Evolutionary conservation across 2,888 invertebrate genomes (phyloP).

Genomic region (Polyommatus icarus): DNA sequence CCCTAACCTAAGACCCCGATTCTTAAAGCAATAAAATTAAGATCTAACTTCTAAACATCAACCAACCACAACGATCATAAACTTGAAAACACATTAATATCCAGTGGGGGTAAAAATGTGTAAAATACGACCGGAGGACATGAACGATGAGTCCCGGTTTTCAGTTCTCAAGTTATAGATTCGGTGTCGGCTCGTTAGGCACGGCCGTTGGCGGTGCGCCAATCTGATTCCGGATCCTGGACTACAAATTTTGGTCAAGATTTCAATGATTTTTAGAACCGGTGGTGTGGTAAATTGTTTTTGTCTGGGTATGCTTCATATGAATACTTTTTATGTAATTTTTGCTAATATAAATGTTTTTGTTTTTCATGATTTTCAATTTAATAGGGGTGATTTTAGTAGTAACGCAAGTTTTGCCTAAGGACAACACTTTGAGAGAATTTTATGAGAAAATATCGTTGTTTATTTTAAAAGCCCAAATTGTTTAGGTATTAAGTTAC

Average conservation of each 20-base stretch:
- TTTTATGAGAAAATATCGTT: too few species aligned
- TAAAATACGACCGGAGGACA: slow-evolving; percentile 10
- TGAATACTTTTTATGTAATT: neutral
- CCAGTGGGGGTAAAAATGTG: neutral
- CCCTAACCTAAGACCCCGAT: neutral
- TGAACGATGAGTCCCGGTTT: slow-evolving; percentile 31
- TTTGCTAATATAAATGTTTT: neutral
- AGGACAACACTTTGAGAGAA: too few species aligned
- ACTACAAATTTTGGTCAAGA: slow-evolving; percentile 33
- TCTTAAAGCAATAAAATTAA: neutral
- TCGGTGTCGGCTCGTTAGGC: slow-evolving; percentile 32
- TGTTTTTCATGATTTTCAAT: too few species aligned
- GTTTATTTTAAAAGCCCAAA: too few species aligned
- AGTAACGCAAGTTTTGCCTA: too few species aligned
- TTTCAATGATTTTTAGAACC: slow-evolving; percentile 18
- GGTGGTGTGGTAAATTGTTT: neutral
- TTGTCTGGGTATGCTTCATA: neutral
- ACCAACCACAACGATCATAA: neutral
- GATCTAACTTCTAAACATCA: neutral
- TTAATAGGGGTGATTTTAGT: too few species aligned
- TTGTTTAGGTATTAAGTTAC: too few species aligned
- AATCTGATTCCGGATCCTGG: slow-evolving; percentile 29
- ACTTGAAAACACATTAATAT: neutral
- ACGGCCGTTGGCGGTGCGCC: slow-evolving; percentile 32
- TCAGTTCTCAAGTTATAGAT: slow-evolving; percentile 34